Percentiles rank a stretch among this genome's conserved stretches.
phyloP scores from a whole-genome alignment of 2,888 invertebrate genomes.

The Ichneumoninae sp. region DNA sequence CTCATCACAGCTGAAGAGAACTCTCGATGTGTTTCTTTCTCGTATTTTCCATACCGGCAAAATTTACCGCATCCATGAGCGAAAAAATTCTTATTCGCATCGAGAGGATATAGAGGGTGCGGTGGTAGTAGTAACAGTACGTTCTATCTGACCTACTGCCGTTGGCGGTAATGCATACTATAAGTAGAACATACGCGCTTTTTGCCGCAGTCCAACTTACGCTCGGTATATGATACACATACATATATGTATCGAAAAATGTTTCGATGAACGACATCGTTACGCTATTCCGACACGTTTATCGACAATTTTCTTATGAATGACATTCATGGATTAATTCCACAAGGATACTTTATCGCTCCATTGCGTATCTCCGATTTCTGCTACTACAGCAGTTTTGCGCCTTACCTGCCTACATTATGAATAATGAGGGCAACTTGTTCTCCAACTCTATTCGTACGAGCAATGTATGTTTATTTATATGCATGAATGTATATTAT shows the following conservation, averaged over 20 bases:
- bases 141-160: constrained; percentile 51
- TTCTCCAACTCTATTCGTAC: neutral
- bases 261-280: constrained; percentile 42
- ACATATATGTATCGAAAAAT: constrained; percentile 3
- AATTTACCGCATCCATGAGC: constrained; percentile 28
- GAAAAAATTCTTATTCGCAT: constrained; percentile 31
- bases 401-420: neutral
- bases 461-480: neutral
- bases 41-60: constrained; percentile 7
- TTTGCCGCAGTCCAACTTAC: constrained; percentile 27
- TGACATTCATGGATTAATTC: constrained; percentile 32
- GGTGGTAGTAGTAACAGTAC: neutral
- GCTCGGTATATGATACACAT: neutral
- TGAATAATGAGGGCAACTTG: constrained; percentile 21
- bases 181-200: constrained; percentile 55
- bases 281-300: constrained; percentile 19
- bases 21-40: neutral
- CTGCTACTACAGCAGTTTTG: neutral
- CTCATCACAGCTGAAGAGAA: neutral
- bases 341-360: neutral
- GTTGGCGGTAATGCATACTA: constrained; percentile 34
- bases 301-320: constrained; percentile 46
- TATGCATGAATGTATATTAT: neutral
- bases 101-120: constrained; percentile 1
- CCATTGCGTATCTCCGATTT: neutral